These are phyloP conservation scores for Oryzias woworae DNA, from an alignment of 2,113 vertebrate species.

Conservation along the genomic window DNA sequence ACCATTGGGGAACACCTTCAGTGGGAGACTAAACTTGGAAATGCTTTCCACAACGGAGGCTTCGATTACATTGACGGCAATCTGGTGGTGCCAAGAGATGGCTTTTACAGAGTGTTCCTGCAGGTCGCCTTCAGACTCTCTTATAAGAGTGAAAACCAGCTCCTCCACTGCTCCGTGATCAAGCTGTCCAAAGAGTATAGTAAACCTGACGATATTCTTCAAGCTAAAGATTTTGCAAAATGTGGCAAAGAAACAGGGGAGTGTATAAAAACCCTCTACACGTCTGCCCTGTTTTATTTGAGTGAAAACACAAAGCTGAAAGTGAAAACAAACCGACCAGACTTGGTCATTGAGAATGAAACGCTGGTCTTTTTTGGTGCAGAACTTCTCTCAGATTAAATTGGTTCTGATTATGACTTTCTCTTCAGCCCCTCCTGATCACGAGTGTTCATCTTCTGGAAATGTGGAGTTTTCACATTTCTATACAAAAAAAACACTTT, in stretches of 20 bases:
- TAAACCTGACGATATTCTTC: too few species aligned
- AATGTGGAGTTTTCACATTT: too few species aligned
- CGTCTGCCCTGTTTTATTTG: slow-evolving; percentile 18
- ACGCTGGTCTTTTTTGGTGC: slow-evolving; percentile 51
- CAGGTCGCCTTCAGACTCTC: slow-evolving; percentile 59
- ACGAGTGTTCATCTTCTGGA: too few species aligned
- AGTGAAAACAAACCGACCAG: not conserved
- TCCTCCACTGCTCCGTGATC: not conserved
- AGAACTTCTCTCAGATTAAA: slow-evolving; percentile 13
- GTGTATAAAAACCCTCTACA: slow-evolving; percentile 44
- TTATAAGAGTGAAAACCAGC: rapidly evolving
- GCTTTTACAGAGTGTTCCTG: slow-evolving; percentile 64
- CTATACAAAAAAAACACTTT: too few species aligned
- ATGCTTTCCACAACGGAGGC: slow-evolving; percentile 9
- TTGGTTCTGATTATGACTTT: not conserved
- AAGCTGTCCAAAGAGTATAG: too few species aligned
- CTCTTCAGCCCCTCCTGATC: too few species aligned
- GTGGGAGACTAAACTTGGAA: not conserved
- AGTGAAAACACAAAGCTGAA: slow-evolving; percentile 3
- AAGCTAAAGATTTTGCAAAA: not conserved
- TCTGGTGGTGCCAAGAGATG: slow-evolving; percentile 38
- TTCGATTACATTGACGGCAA: slow-evolving; percentile 27
- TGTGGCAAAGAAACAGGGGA: not conserved
- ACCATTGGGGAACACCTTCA: not conserved
- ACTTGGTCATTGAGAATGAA: not conserved